These are phyloP conservation scores for Aptenodytes patagonicus DNA, from an alignment of 2,113 vertebrate species.

Conservation along the genomic window DNA sequence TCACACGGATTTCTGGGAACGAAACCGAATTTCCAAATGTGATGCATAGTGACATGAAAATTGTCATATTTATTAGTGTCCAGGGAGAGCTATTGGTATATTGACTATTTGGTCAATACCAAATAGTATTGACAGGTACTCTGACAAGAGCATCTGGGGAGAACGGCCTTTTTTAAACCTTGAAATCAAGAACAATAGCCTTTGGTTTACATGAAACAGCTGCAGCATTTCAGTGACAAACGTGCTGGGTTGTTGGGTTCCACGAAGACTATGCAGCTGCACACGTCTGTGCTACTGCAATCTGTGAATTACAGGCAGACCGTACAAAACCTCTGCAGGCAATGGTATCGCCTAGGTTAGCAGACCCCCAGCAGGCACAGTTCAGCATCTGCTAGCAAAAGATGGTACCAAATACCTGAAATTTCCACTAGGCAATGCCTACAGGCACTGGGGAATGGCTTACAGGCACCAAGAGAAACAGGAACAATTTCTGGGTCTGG, in stretches of 20 bases:
- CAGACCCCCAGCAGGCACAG: background rate
- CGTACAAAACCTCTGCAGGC: background rate
- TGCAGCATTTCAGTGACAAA: background rate
- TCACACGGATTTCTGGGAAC: background rate
- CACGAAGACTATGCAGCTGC: background rate
- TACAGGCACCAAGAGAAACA: background rate
- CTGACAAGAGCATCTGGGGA: fast-evolving
- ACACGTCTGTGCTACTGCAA: fast-evolving
- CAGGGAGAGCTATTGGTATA: background rate
- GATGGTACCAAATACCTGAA: background rate
- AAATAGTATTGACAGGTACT: background rate
- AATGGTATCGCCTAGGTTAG: background rate
- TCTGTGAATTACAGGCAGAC: background rate
- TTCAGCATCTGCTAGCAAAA: background rate
- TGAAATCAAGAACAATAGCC: background rate
- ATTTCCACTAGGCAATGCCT: background rate
- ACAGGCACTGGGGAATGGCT: background rate
- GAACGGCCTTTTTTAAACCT: background rate
- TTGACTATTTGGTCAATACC: too few species aligned
- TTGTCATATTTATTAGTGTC: background rate
- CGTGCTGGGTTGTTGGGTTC: fast-evolving
- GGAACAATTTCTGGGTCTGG: background rate
- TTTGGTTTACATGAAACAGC: background rate
- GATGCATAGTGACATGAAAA: background rate
- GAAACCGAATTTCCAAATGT: background rate